Percentiles rank a stretch among this genome's conserved stretches.
Conservation (phyloP, 1,140 invertebrate genomes). For the Anagrus nilaparvatae region DNA sequence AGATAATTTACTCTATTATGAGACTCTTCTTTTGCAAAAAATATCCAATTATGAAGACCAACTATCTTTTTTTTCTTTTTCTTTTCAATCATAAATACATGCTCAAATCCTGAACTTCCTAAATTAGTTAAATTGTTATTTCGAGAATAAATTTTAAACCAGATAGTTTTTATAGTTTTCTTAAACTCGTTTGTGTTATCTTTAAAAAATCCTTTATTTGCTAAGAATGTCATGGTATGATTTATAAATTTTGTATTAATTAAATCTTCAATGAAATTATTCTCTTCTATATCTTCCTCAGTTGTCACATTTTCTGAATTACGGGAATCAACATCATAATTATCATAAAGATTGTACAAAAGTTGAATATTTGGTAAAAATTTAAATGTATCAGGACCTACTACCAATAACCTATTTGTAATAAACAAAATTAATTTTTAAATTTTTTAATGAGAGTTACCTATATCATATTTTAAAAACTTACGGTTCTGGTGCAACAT, state of each 20-base stretch:
- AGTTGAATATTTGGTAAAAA: constrained; percentile 19
- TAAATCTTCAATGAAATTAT: constrained; percentile 43
- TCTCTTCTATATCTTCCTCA: constrained; percentile 41
- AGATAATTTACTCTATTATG: constrained; percentile 39
- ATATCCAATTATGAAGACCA: constrained; percentile 49
- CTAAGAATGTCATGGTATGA: constrained; percentile 42
- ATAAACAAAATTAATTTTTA: not conserved
- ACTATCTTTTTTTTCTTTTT: constrained; percentile 31
- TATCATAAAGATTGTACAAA: constrained; percentile 29
- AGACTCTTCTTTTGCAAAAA: constrained; percentile 37
- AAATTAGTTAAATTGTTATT: constrained; percentile 35
- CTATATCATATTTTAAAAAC: too few species aligned
- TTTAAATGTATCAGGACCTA: constrained; percentile 7
- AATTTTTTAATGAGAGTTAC: not conserved
- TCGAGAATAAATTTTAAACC: constrained; percentile 67
- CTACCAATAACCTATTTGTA: too few species aligned
- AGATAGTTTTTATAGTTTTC: constrained; percentile 59
- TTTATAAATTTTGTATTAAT: constrained; percentile 45
- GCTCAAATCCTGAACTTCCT: constrained; percentile 41
- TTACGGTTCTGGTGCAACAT: constrained; percentile 57
- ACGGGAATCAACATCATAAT: constrained; percentile 31
- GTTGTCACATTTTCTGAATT: constrained; percentile 40
- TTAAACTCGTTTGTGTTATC: constrained; percentile 38
- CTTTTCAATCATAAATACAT: constrained; percentile 45
- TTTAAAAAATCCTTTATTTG: constrained; percentile 31